Evolutionary conservation across 2,888 invertebrate species (phyloP).

Genomic region (Drosophila incognita): DNA sequence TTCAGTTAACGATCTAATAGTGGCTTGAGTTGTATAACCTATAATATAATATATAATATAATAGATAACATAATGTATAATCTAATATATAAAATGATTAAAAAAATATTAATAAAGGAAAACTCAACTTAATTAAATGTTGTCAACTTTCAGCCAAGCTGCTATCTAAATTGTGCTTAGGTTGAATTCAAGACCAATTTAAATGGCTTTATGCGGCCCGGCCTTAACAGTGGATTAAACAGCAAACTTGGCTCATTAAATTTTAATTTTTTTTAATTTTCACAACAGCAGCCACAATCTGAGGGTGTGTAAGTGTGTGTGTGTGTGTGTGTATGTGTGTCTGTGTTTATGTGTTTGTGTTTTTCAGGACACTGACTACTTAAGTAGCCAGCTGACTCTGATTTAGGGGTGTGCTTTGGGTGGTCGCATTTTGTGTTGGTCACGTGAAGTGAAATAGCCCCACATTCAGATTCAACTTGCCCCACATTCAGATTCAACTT

Average conservation of each 20-base stretch:
- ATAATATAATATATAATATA: neutral
- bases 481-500: conserved; percentile 16
- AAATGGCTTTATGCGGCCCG: conserved; percentile 24
- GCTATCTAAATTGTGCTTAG: neutral
- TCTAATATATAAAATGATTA: neutral
- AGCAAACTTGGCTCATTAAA: conserved; percentile 66
- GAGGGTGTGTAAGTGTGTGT: neutral
- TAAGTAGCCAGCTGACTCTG: conserved; percentile 13
- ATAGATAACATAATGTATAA: neutral
- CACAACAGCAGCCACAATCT: conserved; percentile 31
- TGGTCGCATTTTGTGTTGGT: conserved; percentile 3
- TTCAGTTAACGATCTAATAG: neutral
- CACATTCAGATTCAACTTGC: conserved; percentile 16
- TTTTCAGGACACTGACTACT: conserved; percentile 26
- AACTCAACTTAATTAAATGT: neutral
- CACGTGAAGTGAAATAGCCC: conserved; percentile 30
- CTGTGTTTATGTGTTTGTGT: conserved; percentile 7
- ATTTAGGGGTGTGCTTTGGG: neutral
- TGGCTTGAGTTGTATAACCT: neutral
- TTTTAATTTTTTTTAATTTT: conserved; percentile 75
- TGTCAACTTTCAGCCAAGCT: neutral
- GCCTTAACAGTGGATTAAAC: conserved; percentile 17
- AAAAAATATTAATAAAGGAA: no score
- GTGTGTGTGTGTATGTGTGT: neutral
- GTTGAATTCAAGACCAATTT: conserved; percentile 17